A percentile compares a stretch with the other conserved stretches of the same genome.
These are phyloP conservation scores for human (Homo sapiens) DNA, from an alignment of 2,113 vertebrate genomes.

Conservation along the genomic window GRCh38 chr19:41719501-41720000, in stretches of 20 bases:
- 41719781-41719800: neutral
- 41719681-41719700: neutral
- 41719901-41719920: conserved; percentile 8
- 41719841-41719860: neutral
- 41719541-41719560: neutral
- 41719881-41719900: neutral
- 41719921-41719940: neutral
- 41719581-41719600: neutral
- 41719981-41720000: neutral
- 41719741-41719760: fast-evolving
- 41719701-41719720: too few species aligned
- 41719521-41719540: neutral
- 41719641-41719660: neutral
- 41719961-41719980: neutral
- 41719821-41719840: neutral
- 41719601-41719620: too few species aligned
- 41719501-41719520: neutral
- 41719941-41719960: conserved; percentile 14
- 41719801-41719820: neutral
- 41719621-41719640: neutral
- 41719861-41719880: neutral
- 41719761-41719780: neutral
- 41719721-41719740: neutral
- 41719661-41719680: neutral
- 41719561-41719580: neutral